Base-by-base conservation (phyloP, 1,140 invertebrate genomes). In the Mya arenaria region DNA sequence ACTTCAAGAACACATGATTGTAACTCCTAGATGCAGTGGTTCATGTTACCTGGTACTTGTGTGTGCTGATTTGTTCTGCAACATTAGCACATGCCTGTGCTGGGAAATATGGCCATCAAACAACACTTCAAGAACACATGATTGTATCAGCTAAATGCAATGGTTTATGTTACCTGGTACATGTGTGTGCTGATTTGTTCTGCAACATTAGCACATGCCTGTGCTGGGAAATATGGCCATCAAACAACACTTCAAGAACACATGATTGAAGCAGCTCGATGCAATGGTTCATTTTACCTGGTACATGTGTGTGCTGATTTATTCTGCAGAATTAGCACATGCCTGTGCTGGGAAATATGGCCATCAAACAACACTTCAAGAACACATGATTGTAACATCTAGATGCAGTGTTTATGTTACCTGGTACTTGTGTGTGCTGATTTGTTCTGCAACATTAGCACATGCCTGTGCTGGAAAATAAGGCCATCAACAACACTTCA, bases 381-480 rank as follows among this genome's bases (percentile, higher is more conserved):
- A 10, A 19, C 10, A 44, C 10, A 44, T 44, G 41, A n/a, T 44
- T 44, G 41, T 10, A 44, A 44, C 41, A 66, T 17, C 10, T 3
- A 37, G 34, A 36, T 36, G 23, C 4, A 36, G 32, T n/a, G 6
- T 69, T n/a, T 41, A 6, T 69, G 41, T 48, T 25, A 25, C 69
- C 69, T 73, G 44, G 69, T 52, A 73, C 69, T 28, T 56, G 44
- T 28, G 25, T 73, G 69, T 36, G 66, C 66, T 69, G 39, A 28
- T 69, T 8, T 30, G 15, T 28, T n/a, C 41, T 8, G 17, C 25
- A 34, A 4, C 30, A 56, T 73, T 73, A 73, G 69, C 69, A 73
- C 69, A 73, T 73, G 69, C 44, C 69, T 73, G 69, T 73, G 69
- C 69, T 73, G 69, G 69, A 52, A 73, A 73, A 55, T 30, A 55